Evolutionary conservation across 2,888 invertebrate species (phyloP).

Genomic region (Drosophila antonietae): DNA sequence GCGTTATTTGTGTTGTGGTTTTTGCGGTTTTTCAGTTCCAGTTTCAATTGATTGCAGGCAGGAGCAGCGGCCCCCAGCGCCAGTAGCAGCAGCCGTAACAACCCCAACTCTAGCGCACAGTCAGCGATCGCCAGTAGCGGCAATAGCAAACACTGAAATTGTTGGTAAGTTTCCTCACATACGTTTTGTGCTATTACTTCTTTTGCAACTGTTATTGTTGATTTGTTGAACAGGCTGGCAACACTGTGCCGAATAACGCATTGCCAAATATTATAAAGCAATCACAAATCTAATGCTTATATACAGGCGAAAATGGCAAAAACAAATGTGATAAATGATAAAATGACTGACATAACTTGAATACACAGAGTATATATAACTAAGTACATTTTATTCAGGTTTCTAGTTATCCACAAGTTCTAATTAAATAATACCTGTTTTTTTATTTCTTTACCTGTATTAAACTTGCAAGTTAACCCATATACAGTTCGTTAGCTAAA

Average conservation of each 20-base stretch:
- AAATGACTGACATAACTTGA: constrained; percentile 19
- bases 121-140: constrained; percentile 5
- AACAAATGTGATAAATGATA: constrained; percentile 6
- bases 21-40: constrained; percentile 68
- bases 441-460: background rate
- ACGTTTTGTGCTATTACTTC: constrained; percentile 66
- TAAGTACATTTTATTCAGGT: constrained; percentile 12
- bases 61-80: constrained; percentile 33
- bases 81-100: constrained; percentile 1
- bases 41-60: constrained; percentile 66
- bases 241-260: constrained; percentile 53
- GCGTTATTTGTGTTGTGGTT: constrained; percentile 76
- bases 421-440: constrained; percentile 20
- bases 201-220: constrained; percentile 68
- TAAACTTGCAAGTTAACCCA: constrained; percentile 6
- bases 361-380: constrained; percentile 11
- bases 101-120: background rate
- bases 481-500: background rate
- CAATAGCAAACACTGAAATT: constrained; percentile 33
- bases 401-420: constrained; percentile 2
- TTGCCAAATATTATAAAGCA: constrained; percentile 44
- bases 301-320: background rate
- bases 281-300: constrained; percentile 13
- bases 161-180: constrained; percentile 69
- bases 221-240: constrained; percentile 55